These are phyloP conservation scores for Leptinotarsa texana DNA, from an alignment of 1,140 invertebrate genomes.

Conservation along the genomic window DNA sequence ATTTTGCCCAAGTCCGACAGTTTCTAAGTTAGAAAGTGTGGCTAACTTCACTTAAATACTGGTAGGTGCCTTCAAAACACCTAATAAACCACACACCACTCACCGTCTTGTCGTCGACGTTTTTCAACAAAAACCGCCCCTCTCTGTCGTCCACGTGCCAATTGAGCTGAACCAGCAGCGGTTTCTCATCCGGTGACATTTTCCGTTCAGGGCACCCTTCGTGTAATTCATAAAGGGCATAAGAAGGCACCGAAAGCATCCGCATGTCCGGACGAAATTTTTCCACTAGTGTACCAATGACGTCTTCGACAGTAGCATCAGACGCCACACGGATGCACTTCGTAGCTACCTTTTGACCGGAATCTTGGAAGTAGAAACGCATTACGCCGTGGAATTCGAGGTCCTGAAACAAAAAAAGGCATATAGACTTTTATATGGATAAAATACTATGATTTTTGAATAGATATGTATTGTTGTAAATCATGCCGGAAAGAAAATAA, in stretches of 20 bases:
- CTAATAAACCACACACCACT: conserved; percentile 30
- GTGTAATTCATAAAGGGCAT: conserved; percentile 97
- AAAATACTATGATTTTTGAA: no score
- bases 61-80: no score
- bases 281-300: conserved; percentile 94
- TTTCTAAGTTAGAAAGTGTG: no score
- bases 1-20: no score
- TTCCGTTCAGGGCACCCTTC: conserved; percentile 93
- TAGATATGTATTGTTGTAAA: no score
- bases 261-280: conserved; percentile 99
- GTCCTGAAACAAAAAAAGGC: conserved; percentile 70
- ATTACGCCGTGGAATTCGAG: conserved; percentile 99
- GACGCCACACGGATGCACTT: conserved; percentile 98
- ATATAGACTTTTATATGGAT: background rate
- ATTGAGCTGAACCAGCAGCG: conserved; percentile 96
- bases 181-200: conserved; percentile 88
- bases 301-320: conserved; percentile 90
- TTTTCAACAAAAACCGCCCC: conserved; percentile 91
- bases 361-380: conserved; percentile 98
- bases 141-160: conserved; percentile 99
- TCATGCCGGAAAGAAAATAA: no score
- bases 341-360: conserved; percentile 95
- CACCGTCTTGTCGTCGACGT: conserved; percentile 81
- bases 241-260: conserved; percentile 94
- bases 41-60: no score